Evolutionary conservation across 2,113 vertebrate species (phyloP).

Genomic region (Osmerus eperlanus): DNA sequence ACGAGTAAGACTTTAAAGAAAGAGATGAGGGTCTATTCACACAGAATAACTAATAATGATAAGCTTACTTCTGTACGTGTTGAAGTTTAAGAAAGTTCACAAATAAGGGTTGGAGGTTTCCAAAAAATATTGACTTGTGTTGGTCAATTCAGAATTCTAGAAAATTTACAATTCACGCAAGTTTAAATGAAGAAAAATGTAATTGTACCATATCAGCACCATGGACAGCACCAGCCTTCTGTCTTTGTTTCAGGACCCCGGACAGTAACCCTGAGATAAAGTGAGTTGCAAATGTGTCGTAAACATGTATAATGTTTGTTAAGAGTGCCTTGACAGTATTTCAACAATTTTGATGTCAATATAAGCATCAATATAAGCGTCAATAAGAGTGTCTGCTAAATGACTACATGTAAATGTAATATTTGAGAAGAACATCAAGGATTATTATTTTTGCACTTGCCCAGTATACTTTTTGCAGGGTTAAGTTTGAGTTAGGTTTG

Average conservation of each 20-base stretch:
- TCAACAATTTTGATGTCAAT: too few species aligned
- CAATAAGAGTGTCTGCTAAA: too few species aligned
- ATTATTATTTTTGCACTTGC: too few species aligned
- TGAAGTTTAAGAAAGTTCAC: background rate
- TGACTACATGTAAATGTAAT: too few species aligned
- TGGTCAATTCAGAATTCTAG: background rate
- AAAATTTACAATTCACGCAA: background rate
- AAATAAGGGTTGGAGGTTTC: too few species aligned
- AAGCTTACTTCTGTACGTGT: background rate
- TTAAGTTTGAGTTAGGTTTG: too few species aligned
- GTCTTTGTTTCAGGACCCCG: background rate
- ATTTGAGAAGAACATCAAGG: too few species aligned
- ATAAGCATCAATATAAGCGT: too few species aligned
- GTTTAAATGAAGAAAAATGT: background rate
- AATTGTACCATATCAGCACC: background rate
- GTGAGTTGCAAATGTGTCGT: background rate
- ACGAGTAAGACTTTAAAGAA: constrained; percentile 46
- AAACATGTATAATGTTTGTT: background rate
- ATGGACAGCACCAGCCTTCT: background rate
- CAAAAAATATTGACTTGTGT: background rate
- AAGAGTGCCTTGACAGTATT: background rate
- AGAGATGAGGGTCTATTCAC: constrained; percentile 35
- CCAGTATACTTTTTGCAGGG: too few species aligned
- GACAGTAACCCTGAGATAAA: background rate
- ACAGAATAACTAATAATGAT: constrained; percentile 19